Evolutionary conservation across 2,888 invertebrate species (phyloP).

Genomic region (Stenolophus ochropezus): DNA sequence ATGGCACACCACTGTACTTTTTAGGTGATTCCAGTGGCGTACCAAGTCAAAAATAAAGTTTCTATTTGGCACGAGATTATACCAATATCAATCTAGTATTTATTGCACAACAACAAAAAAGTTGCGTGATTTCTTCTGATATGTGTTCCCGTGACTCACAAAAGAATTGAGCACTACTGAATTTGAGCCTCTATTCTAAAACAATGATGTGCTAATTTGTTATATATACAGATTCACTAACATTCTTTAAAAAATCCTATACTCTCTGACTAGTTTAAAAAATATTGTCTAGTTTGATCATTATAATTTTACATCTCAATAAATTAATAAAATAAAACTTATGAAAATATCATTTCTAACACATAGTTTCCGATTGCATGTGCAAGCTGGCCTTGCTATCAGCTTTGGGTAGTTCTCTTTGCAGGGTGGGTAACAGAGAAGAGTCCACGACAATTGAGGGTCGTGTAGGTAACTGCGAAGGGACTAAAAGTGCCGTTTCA

Average conservation of each 20-base stretch:
- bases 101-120: no score
- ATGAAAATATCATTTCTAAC: constrained; percentile 64
- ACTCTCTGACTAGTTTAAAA: constrained; percentile 58
- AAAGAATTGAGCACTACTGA: constrained; percentile 49
- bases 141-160: no score
- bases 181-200: constrained; percentile 53
- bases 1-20: no score
- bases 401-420: constrained; percentile 68
- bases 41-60: no score
- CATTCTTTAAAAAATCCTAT: constrained; percentile 46
- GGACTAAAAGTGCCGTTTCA: constrained; percentile 63
- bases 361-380: constrained; percentile 73
- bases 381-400: constrained; percentile 71
- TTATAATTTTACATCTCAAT: constrained; percentile 28
- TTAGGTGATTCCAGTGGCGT: no score
- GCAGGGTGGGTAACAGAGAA: constrained; percentile 70
- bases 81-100: no score
- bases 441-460: constrained; percentile 72
- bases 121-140: no score
- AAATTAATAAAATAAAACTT: constrained; percentile 42
- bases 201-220: constrained; percentile 41
- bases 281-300: constrained; percentile 60
- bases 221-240: constrained; percentile 47
- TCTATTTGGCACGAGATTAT: no score
- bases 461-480: constrained; percentile 67